Conservation (phyloP, 2,888 invertebrate genomes). For the Stenchaetothrips biformis region DNA sequence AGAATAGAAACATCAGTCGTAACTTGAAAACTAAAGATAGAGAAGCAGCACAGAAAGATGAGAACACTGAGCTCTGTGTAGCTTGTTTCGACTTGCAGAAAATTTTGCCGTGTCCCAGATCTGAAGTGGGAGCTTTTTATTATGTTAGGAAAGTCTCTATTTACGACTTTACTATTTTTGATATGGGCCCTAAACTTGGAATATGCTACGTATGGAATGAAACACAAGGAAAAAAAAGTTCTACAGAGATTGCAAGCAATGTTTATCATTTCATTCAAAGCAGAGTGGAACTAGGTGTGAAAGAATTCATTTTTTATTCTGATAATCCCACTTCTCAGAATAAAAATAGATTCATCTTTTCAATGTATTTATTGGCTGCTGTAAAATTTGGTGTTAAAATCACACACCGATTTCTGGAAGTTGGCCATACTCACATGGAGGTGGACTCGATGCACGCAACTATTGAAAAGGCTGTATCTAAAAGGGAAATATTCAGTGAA, state of each 20-base stretch:
- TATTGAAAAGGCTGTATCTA: not conserved
- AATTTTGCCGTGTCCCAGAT: not conserved
- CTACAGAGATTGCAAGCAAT: not conserved
- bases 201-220: not conserved
- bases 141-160: not conserved
- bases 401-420: not conserved
- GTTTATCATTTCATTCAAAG: slow-evolving; percentile 11
- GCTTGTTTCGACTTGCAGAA: not conserved
- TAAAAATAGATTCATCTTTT: not conserved
- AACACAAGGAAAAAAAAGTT: not conserved
- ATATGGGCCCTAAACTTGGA: not conserved
- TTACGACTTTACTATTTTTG: slow-evolving; percentile 4
- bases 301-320: not conserved
- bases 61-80: not conserved
- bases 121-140: not conserved
- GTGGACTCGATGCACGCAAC: not conserved
- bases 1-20: not conserved
- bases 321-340: no score
- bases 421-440: not conserved
- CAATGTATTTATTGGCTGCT: not conserved
- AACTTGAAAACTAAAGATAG: not conserved
- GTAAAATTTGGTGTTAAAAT: not conserved
- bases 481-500: not conserved
- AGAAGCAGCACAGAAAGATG: not conserved
- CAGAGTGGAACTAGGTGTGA: not conserved